Base-by-base conservation (phyloP, 2,888 invertebrate genomes). In the Digitonthophagus gazella region DNA sequence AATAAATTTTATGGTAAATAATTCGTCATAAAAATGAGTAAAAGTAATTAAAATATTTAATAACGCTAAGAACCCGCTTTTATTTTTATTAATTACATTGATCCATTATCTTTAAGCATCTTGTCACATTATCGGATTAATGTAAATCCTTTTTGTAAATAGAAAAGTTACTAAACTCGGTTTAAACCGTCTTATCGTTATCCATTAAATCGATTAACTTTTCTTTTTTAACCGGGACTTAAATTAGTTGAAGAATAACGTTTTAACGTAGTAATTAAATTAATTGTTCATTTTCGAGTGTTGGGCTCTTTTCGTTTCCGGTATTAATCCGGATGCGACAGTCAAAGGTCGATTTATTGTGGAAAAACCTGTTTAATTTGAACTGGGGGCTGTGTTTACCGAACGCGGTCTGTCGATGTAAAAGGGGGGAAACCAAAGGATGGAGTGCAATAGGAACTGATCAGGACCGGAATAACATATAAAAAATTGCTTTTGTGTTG, bases 1-100 rank as follows among this genome's bases (percentile, higher is more conserved):
- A n/a, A n/a, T n/a, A n/a, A n/a, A n/a, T n/a, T n/a, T n/a, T n/a
- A 64, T 44, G n/a, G 14, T 28, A 8, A 20, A 28, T 22, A 18
- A 22, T 19, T 64, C 5, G 64, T 22, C 15, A 64, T 64, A 15
- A 64, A 64, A 64, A 64, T 64, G 15, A 8, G 61, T n/a, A 44
- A 6, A 44, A 6, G 8, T 44, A 44, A 44, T 44, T 44, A 44
- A 44, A 8, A 44, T n/a, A 6, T 44, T 8, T n/a, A n/a, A 44
- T 8, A 44, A 44, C 54, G 54, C 54, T 8, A 44, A n/a, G 6
- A 57, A 57, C 57, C 14, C 57, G 54, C 6, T 44, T 57, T n/a
- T 57, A 15, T 15, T 15, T 57, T 16, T 57, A 16, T 16, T 15
- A 15, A 57, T 57, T 15, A 16, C 57, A 57, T 57, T 57, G 57